These are phyloP conservation scores for Ceratosolen fusciceps DNA, from an alignment of 1,140 invertebrate species.

Conservation along the genomic window DNA sequence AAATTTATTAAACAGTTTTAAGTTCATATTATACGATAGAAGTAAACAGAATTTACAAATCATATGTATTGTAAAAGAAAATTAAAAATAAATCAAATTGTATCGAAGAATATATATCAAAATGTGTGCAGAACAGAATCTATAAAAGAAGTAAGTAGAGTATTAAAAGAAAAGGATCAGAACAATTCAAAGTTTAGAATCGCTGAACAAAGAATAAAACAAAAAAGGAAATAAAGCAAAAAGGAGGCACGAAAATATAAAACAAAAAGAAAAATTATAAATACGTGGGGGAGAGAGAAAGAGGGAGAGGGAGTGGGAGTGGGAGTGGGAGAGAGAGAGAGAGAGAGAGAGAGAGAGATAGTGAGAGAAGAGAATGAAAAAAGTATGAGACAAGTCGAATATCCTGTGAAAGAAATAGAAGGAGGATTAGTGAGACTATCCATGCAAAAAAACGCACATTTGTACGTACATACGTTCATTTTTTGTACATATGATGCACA, in stretches of 20 bases:
- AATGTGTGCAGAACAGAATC: neutral
- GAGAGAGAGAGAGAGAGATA: constrained; percentile 36
- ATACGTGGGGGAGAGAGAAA: constrained; percentile 41
- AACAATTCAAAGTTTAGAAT: too few relatives aligned
- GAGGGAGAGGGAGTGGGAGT: constrained; percentile 17
- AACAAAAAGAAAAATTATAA: constrained; percentile 16
- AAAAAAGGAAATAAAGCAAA: constrained; percentile 10
- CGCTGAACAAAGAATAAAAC: too few relatives aligned
- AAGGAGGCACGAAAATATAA: constrained; percentile 20
- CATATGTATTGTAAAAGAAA: too few relatives aligned
- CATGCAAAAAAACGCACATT: neutral
- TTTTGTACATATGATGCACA: neutral
- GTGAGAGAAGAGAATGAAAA: neutral
- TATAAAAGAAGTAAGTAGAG: neutral
- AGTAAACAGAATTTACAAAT: neutral
- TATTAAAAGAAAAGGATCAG: neutral
- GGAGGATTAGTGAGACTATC: constrained; percentile 25
- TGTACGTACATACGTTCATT: neutral
- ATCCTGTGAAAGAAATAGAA: neutral
- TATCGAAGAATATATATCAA: neutral
- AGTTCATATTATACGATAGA: neutral
- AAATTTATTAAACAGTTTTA: neutral
- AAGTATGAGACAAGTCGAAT: neutral
- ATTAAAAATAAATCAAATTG: too few relatives aligned
- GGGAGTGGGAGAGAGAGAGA: constrained; percentile 24